Percentiles rank a stretch among this genome's conserved stretches.
These are phyloP conservation scores for Phasianus colchicus DNA, from an alignment of 2,113 vertebrate genomes.

Conservation along the genomic window DNA sequence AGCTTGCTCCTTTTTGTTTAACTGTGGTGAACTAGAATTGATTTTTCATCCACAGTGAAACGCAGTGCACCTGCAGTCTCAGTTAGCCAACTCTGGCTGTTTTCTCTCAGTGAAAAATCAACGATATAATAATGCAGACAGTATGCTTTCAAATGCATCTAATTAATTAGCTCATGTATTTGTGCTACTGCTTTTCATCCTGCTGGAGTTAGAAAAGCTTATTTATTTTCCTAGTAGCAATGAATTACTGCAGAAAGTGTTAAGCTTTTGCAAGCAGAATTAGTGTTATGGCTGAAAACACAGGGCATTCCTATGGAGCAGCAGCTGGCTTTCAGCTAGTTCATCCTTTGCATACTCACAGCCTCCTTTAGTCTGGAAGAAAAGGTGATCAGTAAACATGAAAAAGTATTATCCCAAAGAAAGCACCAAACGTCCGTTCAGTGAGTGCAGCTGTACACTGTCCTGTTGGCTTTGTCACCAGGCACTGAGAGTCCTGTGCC, in stretches of 20 bases:
- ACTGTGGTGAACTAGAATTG: neutral
- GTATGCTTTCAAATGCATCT: neutral
- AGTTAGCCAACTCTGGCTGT: neutral
- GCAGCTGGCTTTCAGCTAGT: neutral
- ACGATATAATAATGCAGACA: neutral
- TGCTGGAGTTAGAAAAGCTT: neutral
- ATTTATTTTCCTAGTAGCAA: neutral
- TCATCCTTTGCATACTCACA: constrained; percentile 35
- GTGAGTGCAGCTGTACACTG: rapidly evolving
- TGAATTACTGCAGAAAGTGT: constrained; percentile 12
- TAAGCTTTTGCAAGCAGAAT: constrained; percentile 46
- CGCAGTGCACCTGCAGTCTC: rapidly evolving
- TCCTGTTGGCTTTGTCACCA: rapidly evolving
- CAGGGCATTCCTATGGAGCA: neutral
- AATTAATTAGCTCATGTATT: neutral
- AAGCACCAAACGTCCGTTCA: rapidly evolving
- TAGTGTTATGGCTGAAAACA: neutral
- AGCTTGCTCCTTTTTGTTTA: neutral
- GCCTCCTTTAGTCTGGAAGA: neutral
- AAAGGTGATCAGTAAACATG: neutral
- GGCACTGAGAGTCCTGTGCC: neutral
- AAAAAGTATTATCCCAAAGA: neutral
- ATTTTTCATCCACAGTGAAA: neutral
- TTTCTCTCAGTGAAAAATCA: neutral
- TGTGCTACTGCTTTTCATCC: neutral